These are phyloP conservation scores for Augiades crinisus DNA, from an alignment of 2,888 invertebrate genomes.

Conservation along the genomic window DNA sequence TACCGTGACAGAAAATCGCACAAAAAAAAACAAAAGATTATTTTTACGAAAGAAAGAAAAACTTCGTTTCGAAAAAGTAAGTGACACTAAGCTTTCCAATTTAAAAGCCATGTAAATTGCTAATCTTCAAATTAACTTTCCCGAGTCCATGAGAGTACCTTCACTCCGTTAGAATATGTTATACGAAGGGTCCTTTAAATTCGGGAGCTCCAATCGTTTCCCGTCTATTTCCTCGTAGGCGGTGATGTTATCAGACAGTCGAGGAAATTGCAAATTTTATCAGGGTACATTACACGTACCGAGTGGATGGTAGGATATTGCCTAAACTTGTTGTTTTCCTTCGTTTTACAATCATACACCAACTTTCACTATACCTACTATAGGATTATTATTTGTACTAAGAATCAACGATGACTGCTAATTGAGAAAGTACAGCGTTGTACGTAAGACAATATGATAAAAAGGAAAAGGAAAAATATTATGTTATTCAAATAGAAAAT, in stretches of 20 bases:
- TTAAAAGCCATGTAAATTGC: neutral
- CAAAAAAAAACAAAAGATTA: neutral
- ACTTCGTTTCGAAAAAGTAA: neutral
- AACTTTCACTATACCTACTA: too few relatives aligned
- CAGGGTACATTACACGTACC: slow-evolving; percentile 1
- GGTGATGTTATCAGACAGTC: slow-evolving; percentile 5
- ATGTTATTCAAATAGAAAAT: neutral
- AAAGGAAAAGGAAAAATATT: too few relatives aligned
- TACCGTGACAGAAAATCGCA: too few relatives aligned
- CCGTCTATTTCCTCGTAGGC: slow-evolving; percentile 9
- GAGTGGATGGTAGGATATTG: too few relatives aligned
- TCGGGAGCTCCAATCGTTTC: slow-evolving; percentile 1
- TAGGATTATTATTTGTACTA: too few relatives aligned
- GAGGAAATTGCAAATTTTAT: slow-evolving; percentile 13
- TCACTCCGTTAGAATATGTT: neutral
- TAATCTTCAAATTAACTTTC: neutral
- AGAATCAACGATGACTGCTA: too few relatives aligned
- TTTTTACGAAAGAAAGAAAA: too few relatives aligned
- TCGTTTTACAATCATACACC: too few relatives aligned
- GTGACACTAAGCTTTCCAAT: neutral
- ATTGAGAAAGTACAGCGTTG: too few relatives aligned
- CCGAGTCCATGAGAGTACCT: neutral
- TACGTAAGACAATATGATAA: too few relatives aligned
- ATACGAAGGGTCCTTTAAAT: slow-evolving; percentile 5
- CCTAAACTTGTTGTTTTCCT: too few relatives aligned